Evolutionary conservation across 1,140 invertebrate species (phyloP).

Genomic region (Drosophila tropicalis): DNA sequence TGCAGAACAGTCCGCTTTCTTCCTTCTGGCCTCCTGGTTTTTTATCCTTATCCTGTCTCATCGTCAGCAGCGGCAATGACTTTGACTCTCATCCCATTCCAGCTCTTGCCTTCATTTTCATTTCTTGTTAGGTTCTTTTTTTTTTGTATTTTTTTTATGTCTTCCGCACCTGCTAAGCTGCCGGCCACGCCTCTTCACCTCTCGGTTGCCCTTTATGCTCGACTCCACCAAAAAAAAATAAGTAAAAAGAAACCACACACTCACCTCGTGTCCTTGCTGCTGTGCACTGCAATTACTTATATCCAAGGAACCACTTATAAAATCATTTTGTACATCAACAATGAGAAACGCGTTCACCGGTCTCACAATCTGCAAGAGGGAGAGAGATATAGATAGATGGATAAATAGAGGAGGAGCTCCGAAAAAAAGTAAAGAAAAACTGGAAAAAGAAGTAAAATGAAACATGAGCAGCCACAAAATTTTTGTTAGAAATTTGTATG

Average conservation of each 20-base stretch:
- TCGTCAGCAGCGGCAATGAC: conserved; percentile 73
- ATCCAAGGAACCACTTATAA: conserved; percentile 96
- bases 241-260: conserved; percentile 7
- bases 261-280: conserved; percentile 93
- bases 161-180: conserved; percentile 68
- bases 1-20: conserved; percentile 44
- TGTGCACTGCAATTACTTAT: conserved; percentile 96
- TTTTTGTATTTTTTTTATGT: conserved; percentile 57
- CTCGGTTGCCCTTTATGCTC: conserved; percentile 27
- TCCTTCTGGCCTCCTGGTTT: conserved; percentile 11
- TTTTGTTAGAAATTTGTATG: conserved; percentile 77
- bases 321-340: conserved; percentile 99
- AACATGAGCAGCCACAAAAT: conserved; percentile 48
- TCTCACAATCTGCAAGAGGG: conserved; percentile 88
- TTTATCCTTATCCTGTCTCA: conserved; percentile 38
- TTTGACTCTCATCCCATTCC: conserved; percentile 59
- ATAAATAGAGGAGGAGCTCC: conserved; percentile 18
- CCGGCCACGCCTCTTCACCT: conserved; percentile 57
- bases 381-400: conserved; percentile 44
- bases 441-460: conserved; percentile 20
- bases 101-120: conserved; percentile 74
- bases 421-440: conserved; percentile 8
- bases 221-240: conserved; percentile 14
- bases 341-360: conserved; percentile 96
- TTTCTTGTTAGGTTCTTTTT: conserved; percentile 72